These are phyloP conservation scores for Thalpophila matura DNA, from an alignment of 2,888 invertebrate species.

Conservation along the genomic window DNA sequence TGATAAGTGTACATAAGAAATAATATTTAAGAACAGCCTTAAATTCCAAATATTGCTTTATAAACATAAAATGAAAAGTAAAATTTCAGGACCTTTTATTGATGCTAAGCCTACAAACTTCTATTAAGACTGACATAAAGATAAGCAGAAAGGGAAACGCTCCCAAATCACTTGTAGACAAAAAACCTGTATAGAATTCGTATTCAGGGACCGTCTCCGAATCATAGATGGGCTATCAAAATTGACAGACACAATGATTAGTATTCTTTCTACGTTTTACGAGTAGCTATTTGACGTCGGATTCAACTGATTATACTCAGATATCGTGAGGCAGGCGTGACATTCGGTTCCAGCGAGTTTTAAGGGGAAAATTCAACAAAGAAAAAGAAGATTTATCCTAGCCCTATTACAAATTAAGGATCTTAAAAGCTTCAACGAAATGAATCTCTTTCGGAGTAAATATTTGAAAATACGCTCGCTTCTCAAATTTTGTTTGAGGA, in stretches of 20 bases:
- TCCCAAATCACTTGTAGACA: slow-evolving; percentile 54
- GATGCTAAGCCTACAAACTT: slow-evolving; percentile 13
- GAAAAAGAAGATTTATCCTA: slow-evolving; percentile 42
- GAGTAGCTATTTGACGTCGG: slow-evolving; percentile 62
- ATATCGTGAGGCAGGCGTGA: slow-evolving; percentile 56
- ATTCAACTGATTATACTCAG: slow-evolving; percentile 63
- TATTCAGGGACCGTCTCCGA: slow-evolving; percentile 55
- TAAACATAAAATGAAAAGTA: neutral
- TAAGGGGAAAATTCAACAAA: slow-evolving; percentile 42
- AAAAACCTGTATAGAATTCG: slow-evolving; percentile 51
- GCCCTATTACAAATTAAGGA: slow-evolving; percentile 61
- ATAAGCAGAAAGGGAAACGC: slow-evolving; percentile 39
- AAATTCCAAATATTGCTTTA: neutral
- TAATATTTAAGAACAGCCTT: too few relatives aligned
- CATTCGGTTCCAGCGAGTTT: slow-evolving; percentile 28
- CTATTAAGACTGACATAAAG: slow-evolving; percentile 47
- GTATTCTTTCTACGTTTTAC: slow-evolving; percentile 65
- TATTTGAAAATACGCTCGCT: slow-evolving; percentile 40
- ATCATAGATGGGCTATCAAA: slow-evolving; percentile 64
- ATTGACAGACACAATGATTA: slow-evolving; percentile 64
- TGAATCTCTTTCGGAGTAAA: slow-evolving; percentile 41
- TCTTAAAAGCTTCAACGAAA: slow-evolving; percentile 51
- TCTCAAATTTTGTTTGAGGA: slow-evolving; percentile 34
- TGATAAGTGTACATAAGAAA: too few relatives aligned
- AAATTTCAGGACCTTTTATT: neutral